Conservation (phyloP, 2,888 invertebrate genomes). For the Pollenia angustigena region DNA sequence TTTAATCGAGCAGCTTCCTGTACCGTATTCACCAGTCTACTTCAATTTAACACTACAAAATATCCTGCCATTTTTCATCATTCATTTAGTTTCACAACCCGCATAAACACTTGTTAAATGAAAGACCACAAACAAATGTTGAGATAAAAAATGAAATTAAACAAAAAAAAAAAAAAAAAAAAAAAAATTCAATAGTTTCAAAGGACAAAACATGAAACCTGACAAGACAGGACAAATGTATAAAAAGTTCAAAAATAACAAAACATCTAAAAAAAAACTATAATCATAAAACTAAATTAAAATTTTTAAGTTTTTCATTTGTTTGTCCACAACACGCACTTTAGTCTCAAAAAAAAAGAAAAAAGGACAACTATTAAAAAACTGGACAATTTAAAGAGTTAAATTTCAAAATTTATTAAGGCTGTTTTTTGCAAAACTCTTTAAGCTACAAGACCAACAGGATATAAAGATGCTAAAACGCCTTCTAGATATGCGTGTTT, state of each 20-base stretch:
- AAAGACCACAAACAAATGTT: slow-evolving; percentile 67
- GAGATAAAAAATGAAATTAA: slow-evolving; percentile 13
- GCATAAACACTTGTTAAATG: slow-evolving; percentile 69
- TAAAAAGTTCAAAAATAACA: not conserved
- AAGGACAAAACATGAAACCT: slow-evolving; percentile 59
- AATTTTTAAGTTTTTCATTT: slow-evolving; percentile 53
- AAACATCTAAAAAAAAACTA: slow-evolving; percentile 42
- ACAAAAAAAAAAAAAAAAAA: slow-evolving; percentile 28
- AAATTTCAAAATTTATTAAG: slow-evolving; percentile 57
- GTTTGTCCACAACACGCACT: slow-evolving; percentile 64
- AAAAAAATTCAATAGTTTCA: slow-evolving; percentile 60
- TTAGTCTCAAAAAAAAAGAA: not conserved
- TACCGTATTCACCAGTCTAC: not conserved
- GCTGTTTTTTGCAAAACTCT: slow-evolving; percentile 10
- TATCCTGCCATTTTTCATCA: not conserved
- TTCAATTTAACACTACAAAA: not conserved
- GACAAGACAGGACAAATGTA: slow-evolving; percentile 53
- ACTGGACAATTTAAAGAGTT: slow-evolving; percentile 65
- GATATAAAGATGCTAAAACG: slow-evolving; percentile 59
- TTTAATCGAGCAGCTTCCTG: not conserved
- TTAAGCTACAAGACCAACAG: slow-evolving; percentile 29
- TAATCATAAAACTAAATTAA: slow-evolving; percentile 69
- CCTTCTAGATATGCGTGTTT: slow-evolving; percentile 69
- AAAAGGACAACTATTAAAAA: slow-evolving; percentile 26
- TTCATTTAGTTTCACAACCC: slow-evolving; percentile 47